Evolutionary conservation across 2,113 vertebrate genomes (phyloP).

Genomic region (Grus americana): DNA sequence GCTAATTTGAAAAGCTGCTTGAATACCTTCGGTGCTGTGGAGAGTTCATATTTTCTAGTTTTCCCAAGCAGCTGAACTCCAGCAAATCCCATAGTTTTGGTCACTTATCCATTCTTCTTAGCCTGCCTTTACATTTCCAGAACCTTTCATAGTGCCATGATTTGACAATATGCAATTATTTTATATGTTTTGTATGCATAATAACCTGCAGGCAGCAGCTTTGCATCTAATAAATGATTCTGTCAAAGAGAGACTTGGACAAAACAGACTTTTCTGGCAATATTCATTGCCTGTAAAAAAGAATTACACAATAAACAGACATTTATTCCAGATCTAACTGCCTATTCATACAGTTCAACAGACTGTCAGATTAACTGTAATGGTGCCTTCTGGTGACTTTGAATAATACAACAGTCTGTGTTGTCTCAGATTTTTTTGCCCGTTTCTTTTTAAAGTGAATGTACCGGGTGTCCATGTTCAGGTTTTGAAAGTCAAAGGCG

Average conservation of each 20-base stretch:
- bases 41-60: background rate
- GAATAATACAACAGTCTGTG: background rate
- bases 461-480: fast-evolving
- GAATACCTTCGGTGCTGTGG: background rate
- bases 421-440: background rate
- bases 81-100: background rate
- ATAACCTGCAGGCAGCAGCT: background rate
- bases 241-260: background rate
- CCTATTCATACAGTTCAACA: constrained; percentile 6
- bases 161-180: constrained; percentile 16
- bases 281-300: background rate
- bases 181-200: background rate
- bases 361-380: constrained; percentile 13
- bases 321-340: constrained; percentile 11
- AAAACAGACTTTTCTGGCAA: background rate
- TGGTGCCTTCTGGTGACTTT: constrained; percentile 16
- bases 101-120: background rate
- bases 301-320: background rate
- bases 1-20: background rate
- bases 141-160: background rate
- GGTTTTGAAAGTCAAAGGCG: background rate
- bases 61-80: background rate
- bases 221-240: background rate
- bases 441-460: background rate
- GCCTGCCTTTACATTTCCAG: background rate